A percentile compares a stretch with the other conserved stretches of the same genome.
phyloP scores from a whole-genome alignment of 2,888 invertebrate species.

The Tuta absoluta region DNA sequence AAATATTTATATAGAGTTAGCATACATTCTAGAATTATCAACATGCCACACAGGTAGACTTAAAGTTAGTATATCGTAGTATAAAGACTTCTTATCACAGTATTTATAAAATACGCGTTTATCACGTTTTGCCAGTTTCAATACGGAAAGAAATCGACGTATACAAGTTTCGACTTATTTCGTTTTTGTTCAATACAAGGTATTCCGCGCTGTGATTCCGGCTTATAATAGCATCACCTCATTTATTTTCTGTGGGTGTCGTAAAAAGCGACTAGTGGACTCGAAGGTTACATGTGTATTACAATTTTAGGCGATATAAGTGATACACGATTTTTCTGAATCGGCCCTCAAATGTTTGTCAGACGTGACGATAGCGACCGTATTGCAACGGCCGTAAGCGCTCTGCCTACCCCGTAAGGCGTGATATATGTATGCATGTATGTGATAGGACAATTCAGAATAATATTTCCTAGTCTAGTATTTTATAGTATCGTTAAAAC shows the following conservation, averaged over 20 bases:
- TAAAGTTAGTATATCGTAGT: not conserved
- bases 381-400: too few relatives aligned
- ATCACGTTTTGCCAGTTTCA: not conserved
- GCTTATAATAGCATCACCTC: too few relatives aligned
- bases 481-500: slow-evolving; percentile 10
- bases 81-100: not conserved
- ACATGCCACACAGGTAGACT: not conserved
- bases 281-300: not conserved
- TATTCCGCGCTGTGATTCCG: too few relatives aligned
- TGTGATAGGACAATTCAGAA: not conserved
- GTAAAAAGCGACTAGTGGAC: too few relatives aligned
- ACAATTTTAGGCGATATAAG: not conserved
- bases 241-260: too few relatives aligned
- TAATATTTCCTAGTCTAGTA: not conserved
- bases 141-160: slow-evolving; percentile 2
- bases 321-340: too few relatives aligned
- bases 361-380: too few relatives aligned
- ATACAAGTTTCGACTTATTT: not conserved
- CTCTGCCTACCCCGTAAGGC: too few relatives aligned
- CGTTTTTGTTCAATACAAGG: slow-evolving; percentile 6
- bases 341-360: too few relatives aligned
- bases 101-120: slow-evolving; percentile 5
- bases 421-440: too few relatives aligned
- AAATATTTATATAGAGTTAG: not conserved
- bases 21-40: not conserved